phyloP scores from a whole-genome alignment of 2,113 vertebrate genomes.

The Zapus hudsonius region DNA sequence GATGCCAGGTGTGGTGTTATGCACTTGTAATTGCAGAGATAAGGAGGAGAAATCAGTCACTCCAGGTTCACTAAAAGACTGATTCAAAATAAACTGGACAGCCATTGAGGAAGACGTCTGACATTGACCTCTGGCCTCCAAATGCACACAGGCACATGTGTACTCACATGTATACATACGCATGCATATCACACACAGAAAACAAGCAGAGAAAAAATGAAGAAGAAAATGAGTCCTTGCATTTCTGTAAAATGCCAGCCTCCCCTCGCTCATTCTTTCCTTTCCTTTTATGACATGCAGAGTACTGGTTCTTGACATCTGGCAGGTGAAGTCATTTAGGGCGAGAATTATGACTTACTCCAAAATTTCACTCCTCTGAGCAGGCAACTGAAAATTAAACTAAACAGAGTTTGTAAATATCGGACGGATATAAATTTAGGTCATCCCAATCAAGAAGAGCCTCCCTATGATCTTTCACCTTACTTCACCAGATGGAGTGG shows the following conservation, averaged over 20 bases:
- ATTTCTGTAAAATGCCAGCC: background rate
- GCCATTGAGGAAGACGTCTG: too few relatives aligned
- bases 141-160: too few relatives aligned
- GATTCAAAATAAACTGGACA: too few relatives aligned
- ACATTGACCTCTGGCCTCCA: too few relatives aligned
- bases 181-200: too few relatives aligned
- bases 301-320: constrained; percentile 3
- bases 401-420: background rate
- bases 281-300: constrained; percentile 1
- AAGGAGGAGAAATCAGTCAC: too few relatives aligned
- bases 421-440: background rate
- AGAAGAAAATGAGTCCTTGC: background rate
- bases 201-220: background rate
- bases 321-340: background rate
- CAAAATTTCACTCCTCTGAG: background rate
- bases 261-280: background rate
- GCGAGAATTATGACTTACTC: background rate
- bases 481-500: background rate
- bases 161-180: too few relatives aligned
- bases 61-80: too few relatives aligned
- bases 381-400: background rate
- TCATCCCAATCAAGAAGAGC: background rate
- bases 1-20: too few relatives aligned
- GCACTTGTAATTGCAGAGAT: too few relatives aligned
- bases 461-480: background rate